These are phyloP conservation scores for Lepidotrigona ventralis DNA, from an alignment of 1,140 invertebrate genomes.

Conservation along the genomic window DNA sequence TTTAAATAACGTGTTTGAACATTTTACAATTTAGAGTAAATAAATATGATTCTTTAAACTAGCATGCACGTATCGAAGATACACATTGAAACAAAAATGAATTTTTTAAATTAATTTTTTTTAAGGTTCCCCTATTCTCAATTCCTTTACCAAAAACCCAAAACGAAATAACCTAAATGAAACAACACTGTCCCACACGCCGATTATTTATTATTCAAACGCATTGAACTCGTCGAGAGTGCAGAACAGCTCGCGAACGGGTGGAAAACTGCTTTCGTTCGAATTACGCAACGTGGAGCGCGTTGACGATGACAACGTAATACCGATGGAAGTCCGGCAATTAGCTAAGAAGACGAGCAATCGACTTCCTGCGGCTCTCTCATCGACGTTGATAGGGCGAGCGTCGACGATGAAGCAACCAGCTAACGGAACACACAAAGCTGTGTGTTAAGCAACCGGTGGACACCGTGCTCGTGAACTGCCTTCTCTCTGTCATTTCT, in stretches of 20 bases:
- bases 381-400: slow-evolving; percentile 43
- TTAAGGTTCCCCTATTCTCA: too few relatives aligned
- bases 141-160: too few relatives aligned
- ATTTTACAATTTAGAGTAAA: too few relatives aligned
- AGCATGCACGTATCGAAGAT: too few relatives aligned
- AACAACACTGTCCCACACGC: too few relatives aligned
- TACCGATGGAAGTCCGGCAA: slow-evolving; percentile 36
- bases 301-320: slow-evolving; percentile 19
- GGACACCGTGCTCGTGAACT: neutral
- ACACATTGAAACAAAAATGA: too few relatives aligned
- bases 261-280: slow-evolving; percentile 10
- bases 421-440: slow-evolving; percentile 31
- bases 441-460: slow-evolving; percentile 42
- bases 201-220: too few relatives aligned
- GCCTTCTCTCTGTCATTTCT: neutral
- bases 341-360: slow-evolving; percentile 59
- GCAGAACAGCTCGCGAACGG: neutral
- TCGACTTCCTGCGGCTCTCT: slow-evolving; percentile 54
- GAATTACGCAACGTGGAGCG: slow-evolving; percentile 7
- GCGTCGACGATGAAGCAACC: slow-evolving; percentile 56
- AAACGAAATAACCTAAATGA: too few relatives aligned
- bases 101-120: too few relatives aligned
- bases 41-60: too few relatives aligned
- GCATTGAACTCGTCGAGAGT: too few relatives aligned
- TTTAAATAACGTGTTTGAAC: too few relatives aligned